Evolutionary conservation across 2,888 invertebrate genomes (phyloP).

Genomic region (Lomographa bimaculata): DNA sequence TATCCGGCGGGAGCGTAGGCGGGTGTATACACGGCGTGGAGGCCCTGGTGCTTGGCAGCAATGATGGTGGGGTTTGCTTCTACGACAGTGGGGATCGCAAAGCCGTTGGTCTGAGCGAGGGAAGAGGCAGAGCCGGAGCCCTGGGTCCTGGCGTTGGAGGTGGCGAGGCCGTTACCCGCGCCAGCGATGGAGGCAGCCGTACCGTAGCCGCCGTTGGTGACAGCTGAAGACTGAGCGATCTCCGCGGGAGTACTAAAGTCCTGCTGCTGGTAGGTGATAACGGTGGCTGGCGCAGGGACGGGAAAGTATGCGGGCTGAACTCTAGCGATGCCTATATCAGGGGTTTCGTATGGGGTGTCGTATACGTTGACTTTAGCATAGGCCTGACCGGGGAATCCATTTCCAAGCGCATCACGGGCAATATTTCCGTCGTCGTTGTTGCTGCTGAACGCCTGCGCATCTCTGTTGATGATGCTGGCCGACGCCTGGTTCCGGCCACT

Average conservation of each 20-base stretch:
- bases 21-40: conserved; percentile 39
- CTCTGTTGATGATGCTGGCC: conserved; percentile 49
- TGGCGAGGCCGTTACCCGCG: conserved; percentile 55
- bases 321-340: conserved; percentile 28
- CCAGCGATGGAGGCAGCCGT: conserved; percentile 54
- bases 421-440: conserved; percentile 39
- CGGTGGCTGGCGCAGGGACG: conserved; percentile 58
- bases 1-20: conserved; percentile 40
- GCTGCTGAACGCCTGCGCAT: conserved; percentile 51
- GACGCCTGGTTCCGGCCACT: conserved; percentile 49
- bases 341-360: conserved; percentile 34
- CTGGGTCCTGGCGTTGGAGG: conserved; percentile 54
- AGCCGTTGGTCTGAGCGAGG: conserved; percentile 47
- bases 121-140: conserved; percentile 50
- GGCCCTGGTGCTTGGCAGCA: conserved; percentile 16
- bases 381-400: conserved; percentile 51
- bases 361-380: conserved; percentile 50
- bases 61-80: conserved; percentile 25
- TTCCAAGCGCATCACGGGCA: conserved; percentile 43
- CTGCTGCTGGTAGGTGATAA: conserved; percentile 67
- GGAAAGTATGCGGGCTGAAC: conserved; percentile 53
- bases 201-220: conserved; percentile 50
- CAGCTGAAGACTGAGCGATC: conserved; percentile 57
- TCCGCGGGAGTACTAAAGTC: conserved; percentile 39
- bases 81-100: conserved; percentile 30